phyloP scores from a whole-genome alignment of 2,888 invertebrate species.

The Tricholauxania praeusta region DNA sequence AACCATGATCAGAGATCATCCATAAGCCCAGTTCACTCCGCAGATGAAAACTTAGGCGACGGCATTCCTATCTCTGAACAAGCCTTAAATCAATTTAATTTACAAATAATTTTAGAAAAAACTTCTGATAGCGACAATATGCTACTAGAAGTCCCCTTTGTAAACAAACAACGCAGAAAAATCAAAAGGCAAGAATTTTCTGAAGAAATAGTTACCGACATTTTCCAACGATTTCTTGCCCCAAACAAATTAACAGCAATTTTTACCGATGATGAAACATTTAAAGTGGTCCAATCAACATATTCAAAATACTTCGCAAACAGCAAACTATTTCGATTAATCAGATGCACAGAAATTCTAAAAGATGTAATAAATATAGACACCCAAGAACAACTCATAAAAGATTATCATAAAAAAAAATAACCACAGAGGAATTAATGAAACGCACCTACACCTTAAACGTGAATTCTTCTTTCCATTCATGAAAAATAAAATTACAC shows the following conservation, averaged over 20 bases:
- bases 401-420: conserved; percentile 42
- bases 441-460: conserved; percentile 44
- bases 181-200: conserved; percentile 35
- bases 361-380: conserved; percentile 35
- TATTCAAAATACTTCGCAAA: conserved; percentile 43
- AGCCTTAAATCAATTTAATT: conserved; percentile 44
- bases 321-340: conserved; percentile 29
- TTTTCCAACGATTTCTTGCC: conserved; percentile 43
- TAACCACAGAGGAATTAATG: conserved; percentile 45
- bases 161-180: conserved; percentile 38
- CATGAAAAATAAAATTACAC: conserved; percentile 45
- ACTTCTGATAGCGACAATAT: conserved; percentile 7
- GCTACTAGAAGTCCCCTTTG: conserved; percentile 40
- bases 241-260: conserved; percentile 41
- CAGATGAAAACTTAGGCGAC: conserved; percentile 34
- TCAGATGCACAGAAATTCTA: conserved; percentile 22
- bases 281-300: conserved; percentile 36
- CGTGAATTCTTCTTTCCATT: conserved; percentile 45
- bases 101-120: conserved; percentile 42
- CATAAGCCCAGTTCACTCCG: neutral
- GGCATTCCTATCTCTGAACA: conserved; percentile 43
- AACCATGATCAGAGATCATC: neutral
- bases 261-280: conserved; percentile 37
- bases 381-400: conserved; percentile 46
- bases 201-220: conserved; percentile 29